A percentile compares a stretch with the other conserved stretches of the same genome.
These are phyloP conservation scores for Hyposoter dolosus DNA, from an alignment of 2,888 invertebrate genomes.

Conservation along the genomic window DNA sequence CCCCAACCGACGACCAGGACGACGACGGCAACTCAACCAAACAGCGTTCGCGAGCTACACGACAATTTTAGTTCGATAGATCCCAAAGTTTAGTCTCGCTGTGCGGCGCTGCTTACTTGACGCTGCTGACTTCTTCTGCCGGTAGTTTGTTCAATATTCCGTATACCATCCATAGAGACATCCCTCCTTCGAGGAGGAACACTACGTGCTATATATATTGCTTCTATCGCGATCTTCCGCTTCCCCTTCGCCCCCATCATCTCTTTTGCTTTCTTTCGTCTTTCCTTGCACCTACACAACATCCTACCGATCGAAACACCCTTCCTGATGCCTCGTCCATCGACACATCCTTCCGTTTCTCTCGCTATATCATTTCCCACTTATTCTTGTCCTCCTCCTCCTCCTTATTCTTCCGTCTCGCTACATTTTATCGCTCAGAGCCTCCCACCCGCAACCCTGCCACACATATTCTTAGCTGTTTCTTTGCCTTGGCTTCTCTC, in stretches of 20 bases:
- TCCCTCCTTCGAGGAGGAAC: no score
- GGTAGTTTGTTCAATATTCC: constrained; percentile 82
- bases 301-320: constrained; percentile 83
- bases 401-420: constrained; percentile 70
- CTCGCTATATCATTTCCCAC: constrained; percentile 76
- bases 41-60: constrained; percentile 80
- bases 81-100: constrained; percentile 82
- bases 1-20: constrained; percentile 52
- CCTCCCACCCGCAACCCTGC: constrained; percentile 50
- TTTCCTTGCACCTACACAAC: constrained; percentile 79
- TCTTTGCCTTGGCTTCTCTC: not conserved
- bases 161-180: constrained; percentile 26
- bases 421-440: constrained; percentile 62
- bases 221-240: constrained; percentile 68
- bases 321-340: constrained; percentile 82
- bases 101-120: constrained; percentile 83
- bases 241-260: constrained; percentile 63
- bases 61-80: constrained; percentile 84
- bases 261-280: constrained; percentile 72
- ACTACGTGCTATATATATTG: constrained; percentile 1
- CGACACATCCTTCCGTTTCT: constrained; percentile 71
- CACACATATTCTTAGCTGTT: not conserved
- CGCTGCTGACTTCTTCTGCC: constrained; percentile 83
- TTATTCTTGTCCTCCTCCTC: constrained; percentile 78
- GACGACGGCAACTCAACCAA: constrained; percentile 62